These are phyloP conservation scores for Polypterus bichir DNA, from an alignment of 2,113 vertebrate species.

Conservation along the genomic window DNA sequence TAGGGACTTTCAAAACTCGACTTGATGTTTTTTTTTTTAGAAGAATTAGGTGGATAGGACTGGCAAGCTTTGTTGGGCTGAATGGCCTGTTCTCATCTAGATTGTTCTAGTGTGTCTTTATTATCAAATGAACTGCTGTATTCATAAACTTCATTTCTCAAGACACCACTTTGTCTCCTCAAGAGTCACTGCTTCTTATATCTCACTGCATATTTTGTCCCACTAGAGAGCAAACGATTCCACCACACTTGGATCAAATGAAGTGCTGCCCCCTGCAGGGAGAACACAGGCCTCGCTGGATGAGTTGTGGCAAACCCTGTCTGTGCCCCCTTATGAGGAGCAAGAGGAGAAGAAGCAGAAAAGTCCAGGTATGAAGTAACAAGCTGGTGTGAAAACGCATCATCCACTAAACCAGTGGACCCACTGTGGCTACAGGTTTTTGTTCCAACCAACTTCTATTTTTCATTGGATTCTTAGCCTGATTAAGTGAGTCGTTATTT, in stretches of 20 bases:
- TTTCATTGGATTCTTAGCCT: neutral
- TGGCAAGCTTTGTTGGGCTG: no score
- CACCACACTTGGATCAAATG: neutral
- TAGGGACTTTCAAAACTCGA: no score
- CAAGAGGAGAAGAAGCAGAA: slow-evolving; percentile 19
- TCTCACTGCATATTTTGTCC: slow-evolving; percentile 13
- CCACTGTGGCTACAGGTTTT: no score
- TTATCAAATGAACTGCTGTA: no score
- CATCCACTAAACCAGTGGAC: neutral
- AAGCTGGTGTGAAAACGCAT: neutral
- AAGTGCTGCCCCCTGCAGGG: slow-evolving; percentile 35
- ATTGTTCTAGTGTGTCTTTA: no score
- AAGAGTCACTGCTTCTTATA: slow-evolving; percentile 12
- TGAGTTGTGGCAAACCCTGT: neutral
- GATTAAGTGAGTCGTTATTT: neutral
- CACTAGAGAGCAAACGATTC: neutral
- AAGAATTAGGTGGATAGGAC: no score
- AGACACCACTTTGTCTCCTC: slow-evolving; percentile 12
- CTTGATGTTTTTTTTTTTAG: no score
- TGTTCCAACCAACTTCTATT: neutral
- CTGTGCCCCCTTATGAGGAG: slow-evolving; percentile 6
- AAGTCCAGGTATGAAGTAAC: slow-evolving; percentile 31
- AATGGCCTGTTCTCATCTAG: no score
- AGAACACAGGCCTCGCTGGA: slow-evolving; percentile 15
- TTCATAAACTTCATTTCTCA: no score